These are phyloP conservation scores for Lepidocolaptes lacrymiger DNA, from an alignment of 2,797 vertebrate species.

Conservation along the genomic window DNA sequence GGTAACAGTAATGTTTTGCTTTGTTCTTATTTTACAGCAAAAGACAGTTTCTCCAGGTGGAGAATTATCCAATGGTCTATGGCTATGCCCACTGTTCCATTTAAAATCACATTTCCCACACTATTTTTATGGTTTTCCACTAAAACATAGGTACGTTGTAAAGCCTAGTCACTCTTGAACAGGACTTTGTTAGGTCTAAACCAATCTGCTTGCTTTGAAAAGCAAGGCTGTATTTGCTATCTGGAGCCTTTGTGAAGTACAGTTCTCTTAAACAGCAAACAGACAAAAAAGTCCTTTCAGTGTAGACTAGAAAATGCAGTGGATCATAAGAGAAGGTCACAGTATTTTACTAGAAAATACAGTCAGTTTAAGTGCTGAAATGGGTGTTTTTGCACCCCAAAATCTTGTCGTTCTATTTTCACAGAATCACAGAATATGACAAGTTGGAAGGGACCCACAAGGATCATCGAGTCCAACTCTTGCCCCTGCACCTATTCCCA, in stretches of 20 bases:
- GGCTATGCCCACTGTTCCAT: background rate
- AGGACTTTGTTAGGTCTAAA: background rate
- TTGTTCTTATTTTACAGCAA: background rate
- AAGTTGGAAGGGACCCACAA: background rate
- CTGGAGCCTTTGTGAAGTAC: background rate
- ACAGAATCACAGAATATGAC: background rate
- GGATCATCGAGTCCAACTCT: background rate
- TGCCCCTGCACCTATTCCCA: background rate
- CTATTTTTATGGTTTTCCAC: background rate
- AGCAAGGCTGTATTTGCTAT: background rate
- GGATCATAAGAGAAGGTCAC: background rate
- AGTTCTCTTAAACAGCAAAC: background rate
- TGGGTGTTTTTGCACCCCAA: background rate
- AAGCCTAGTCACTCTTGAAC: background rate
- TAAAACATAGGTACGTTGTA: background rate
- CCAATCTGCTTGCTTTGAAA: background rate
- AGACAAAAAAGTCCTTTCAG: background rate
- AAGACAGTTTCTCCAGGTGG: background rate
- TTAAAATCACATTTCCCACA: background rate
- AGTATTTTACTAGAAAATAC: background rate
- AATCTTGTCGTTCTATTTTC: background rate
- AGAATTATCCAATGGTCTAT: background rate
- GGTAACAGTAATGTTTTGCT: background rate
- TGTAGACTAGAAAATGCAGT: background rate
- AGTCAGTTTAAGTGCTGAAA: background rate